Base-by-base conservation (phyloP, 2,113 vertebrate genomes). In the Chaenogobius annularis region DNA sequence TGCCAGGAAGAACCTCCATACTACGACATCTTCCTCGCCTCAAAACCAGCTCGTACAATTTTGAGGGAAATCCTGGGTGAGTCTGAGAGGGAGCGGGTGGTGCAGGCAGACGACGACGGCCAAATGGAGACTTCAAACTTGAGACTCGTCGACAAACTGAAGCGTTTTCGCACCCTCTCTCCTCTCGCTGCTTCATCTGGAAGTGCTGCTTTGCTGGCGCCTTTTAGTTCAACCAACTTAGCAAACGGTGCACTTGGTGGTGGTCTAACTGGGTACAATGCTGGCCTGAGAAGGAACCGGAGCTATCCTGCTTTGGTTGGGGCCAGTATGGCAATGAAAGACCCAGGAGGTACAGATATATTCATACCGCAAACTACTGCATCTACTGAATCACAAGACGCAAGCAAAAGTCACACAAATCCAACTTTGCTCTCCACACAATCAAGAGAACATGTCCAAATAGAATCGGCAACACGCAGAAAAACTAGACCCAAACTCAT, bases 291-390 rank as follows among this genome's bases (percentile, higher is more conserved):
- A 10, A 92, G 98, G 87, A 99, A 99, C 47, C 94, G 94, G 37
- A 99, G 97, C 90, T 98, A 97, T 78, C 97, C 97, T 10, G 94
- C 96, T 65, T 95, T 98, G 96, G 96, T 98, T 74, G 97, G 97
- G 23, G 96, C 97, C 77, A 98, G 97, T 83, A 97, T 99, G 97
- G 96, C 96, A 47, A 98, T 98, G 96, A 97, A 96, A 77, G 96
- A 94, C 68, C 95, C 96, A 0, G 93, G 94, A 0, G 93, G 93
- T 64, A 92, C 95, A 1, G 95, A 95, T 67, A 94, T 96, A 74
- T 90, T 96, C 50, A 94, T 96, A 87, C 94, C 95, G 14, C 88
- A 86, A 13, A 70, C 77, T 3, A 0, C 59, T 35, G 50, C 65
- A 46, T 31, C 64, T 65, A 17, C 77, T 83, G 62, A 59, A 1